Evolutionary conservation across 2,797 vertebrate genomes (phyloP).

Genomic region (Smutsia gigantea): DNA sequence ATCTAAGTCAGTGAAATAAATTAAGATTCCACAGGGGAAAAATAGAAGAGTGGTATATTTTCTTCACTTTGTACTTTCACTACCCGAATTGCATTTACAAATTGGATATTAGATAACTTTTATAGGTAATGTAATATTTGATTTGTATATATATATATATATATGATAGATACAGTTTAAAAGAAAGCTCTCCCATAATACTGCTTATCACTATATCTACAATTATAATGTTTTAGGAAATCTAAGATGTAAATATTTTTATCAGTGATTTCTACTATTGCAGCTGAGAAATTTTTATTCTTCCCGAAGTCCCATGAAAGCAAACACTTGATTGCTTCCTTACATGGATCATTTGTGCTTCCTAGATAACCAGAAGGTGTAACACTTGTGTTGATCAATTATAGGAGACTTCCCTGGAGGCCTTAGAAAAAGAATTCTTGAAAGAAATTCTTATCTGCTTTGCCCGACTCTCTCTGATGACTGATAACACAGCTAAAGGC

Average conservation of each 20-base stretch:
- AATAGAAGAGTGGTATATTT: not conserved
- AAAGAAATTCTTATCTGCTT: slow-evolving; percentile 74
- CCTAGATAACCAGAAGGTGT: slow-evolving; percentile 55
- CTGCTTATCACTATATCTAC: not conserved
- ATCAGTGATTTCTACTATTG: not conserved
- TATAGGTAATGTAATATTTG: not conserved
- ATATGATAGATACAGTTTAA: not conserved
- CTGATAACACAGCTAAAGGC: slow-evolving; percentile 67
- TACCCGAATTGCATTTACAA: not conserved
- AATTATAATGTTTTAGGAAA: not conserved
- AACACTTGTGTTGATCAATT: slow-evolving; percentile 61
- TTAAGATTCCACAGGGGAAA: slow-evolving; percentile 6
- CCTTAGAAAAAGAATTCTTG: slow-evolving; percentile 58
- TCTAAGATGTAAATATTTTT: not conserved
- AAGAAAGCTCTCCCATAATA: not conserved
- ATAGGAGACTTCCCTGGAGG: slow-evolving; percentile 65
- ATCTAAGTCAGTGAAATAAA: slow-evolving; percentile 41
- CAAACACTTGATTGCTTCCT: slow-evolving; percentile 53
- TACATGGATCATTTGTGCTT: slow-evolving; percentile 63
- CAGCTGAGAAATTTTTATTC: not conserved
- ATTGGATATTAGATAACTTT: not conserved
- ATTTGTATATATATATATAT: not conserved
- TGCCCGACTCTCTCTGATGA: slow-evolving; percentile 68
- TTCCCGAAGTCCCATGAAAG: not conserved
- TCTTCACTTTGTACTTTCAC: not conserved